Evolutionary conservation across 1,140 invertebrate species (phyloP).

Genomic region (Globodera rostochiensis): DNA sequence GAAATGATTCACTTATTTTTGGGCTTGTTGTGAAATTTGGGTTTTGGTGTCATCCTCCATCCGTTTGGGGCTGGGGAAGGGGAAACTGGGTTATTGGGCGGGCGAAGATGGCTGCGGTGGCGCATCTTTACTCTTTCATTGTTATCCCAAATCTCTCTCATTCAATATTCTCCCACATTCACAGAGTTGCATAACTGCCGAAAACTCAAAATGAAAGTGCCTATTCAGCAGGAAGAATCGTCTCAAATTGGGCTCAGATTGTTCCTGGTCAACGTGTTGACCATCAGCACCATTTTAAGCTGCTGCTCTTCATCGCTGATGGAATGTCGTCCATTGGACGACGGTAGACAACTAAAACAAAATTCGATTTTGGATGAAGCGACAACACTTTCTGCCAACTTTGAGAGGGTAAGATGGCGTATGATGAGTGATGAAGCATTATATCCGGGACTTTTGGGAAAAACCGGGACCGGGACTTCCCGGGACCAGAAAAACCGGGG

Average conservation of each 20-base stretch:
- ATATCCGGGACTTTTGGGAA: no score
- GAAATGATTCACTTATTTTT: background rate
- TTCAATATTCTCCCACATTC: background rate
- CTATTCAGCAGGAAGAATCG: background rate
- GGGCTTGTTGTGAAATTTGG: background rate
- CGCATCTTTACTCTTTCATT: background rate
- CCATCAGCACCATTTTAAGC: background rate
- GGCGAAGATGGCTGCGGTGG: no score
- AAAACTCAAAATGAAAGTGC: background rate
- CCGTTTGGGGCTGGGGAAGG: background rate
- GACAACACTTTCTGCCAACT: background rate
- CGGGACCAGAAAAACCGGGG: no score
- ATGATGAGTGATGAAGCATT: no score
- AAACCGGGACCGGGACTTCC: no score
- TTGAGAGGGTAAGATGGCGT: background rate
- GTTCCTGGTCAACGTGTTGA: background rate
- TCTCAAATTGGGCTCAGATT: background rate
- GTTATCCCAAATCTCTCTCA: background rate
- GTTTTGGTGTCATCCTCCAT: background rate
- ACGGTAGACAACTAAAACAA: background rate
- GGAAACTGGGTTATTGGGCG: no score
- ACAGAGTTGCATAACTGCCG: background rate
- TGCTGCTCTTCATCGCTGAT: background rate
- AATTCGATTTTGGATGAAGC: background rate
- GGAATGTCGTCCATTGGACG: background rate